These are phyloP conservation scores for Calidris pygmaea DNA, from an alignment of 2,113 vertebrate species.

Conservation along the genomic window DNA sequence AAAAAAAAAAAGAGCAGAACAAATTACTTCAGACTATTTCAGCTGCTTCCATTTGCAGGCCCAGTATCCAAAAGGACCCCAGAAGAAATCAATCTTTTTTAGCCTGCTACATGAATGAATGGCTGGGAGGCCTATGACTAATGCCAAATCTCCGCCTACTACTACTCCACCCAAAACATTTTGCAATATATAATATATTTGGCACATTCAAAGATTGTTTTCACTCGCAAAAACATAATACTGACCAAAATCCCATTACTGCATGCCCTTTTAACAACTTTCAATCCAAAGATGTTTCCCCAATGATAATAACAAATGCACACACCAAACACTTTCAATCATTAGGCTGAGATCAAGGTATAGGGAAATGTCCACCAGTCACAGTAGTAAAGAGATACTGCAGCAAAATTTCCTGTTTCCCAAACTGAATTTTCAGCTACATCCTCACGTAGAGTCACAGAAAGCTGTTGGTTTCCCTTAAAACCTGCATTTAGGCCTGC, in stretches of 20 bases:
- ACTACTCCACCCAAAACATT: constrained; percentile 11
- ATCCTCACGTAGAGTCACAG: not conserved
- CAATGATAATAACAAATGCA: not conserved
- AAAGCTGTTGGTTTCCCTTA: not conserved
- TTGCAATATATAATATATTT: not conserved
- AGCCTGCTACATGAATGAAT: not conserved
- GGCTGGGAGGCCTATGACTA: not conserved
- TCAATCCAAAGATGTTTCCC: not conserved
- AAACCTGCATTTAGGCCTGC: not conserved
- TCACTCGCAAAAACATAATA: not conserved
- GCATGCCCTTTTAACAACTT: not conserved
- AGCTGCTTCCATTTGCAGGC: not conserved
- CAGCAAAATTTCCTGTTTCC: not conserved
- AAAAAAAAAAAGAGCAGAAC: not conserved
- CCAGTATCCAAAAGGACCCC: not conserved
- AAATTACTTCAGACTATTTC: not conserved
- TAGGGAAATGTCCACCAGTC: not conserved
- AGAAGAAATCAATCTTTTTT: not conserved
- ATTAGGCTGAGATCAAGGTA: not conserved
- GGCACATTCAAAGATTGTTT: not conserved
- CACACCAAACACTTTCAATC: not conserved
- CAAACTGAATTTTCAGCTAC: not conserved
- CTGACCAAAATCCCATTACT: not conserved
- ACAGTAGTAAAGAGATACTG: not conserved
- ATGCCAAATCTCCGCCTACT: not conserved